Percentiles rank a stretch among this genome's conserved stretches.
Evolutionary conservation across 2,888 invertebrate genomes (phyloP).

Genomic region (Alviniconcha strummeri): DNA sequence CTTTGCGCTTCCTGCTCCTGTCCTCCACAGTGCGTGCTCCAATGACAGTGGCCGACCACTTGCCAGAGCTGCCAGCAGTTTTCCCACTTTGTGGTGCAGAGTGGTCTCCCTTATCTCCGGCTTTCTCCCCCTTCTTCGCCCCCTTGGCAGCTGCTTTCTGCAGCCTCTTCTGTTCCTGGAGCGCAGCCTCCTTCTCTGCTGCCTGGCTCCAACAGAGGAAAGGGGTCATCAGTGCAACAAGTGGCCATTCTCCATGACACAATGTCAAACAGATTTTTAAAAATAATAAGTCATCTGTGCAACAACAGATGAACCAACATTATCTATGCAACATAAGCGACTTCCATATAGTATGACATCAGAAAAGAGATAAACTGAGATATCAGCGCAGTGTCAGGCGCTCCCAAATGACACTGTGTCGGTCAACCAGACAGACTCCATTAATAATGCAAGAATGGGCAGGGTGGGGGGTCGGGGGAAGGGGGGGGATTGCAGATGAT

Average conservation of each 20-base stretch:
- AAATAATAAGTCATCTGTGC: not conserved
- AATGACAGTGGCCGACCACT: slow-evolving; percentile 16
- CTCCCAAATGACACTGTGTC: too few relatives aligned
- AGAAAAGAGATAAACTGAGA: too few relatives aligned
- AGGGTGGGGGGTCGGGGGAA: not conserved
- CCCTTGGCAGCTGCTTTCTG: slow-evolving; percentile 47
- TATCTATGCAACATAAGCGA: too few relatives aligned
- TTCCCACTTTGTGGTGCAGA: not conserved
- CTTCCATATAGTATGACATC: too few relatives aligned
- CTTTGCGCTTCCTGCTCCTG: slow-evolving; percentile 17
- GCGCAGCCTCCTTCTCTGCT: slow-evolving; percentile 52
- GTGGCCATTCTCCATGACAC: too few relatives aligned
- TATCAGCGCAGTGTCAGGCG: too few relatives aligned
- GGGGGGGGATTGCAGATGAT: not conserved
- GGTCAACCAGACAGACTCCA: too few relatives aligned
- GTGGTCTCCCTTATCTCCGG: slow-evolving; percentile 15
- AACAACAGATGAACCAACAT: not conserved
- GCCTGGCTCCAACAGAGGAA: slow-evolving; percentile 39
- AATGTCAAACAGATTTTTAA: not conserved
- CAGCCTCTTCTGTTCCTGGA: slow-evolving; percentile 44
- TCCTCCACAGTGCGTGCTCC: slow-evolving; percentile 23
- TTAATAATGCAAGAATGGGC: too few relatives aligned
- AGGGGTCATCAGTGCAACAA: too few relatives aligned
- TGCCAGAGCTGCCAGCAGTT: not conserved
- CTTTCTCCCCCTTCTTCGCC: slow-evolving; percentile 41